Evolutionary conservation across 1,140 invertebrate genomes (phyloP).

Genomic region (Bombus consobrinus): DNA sequence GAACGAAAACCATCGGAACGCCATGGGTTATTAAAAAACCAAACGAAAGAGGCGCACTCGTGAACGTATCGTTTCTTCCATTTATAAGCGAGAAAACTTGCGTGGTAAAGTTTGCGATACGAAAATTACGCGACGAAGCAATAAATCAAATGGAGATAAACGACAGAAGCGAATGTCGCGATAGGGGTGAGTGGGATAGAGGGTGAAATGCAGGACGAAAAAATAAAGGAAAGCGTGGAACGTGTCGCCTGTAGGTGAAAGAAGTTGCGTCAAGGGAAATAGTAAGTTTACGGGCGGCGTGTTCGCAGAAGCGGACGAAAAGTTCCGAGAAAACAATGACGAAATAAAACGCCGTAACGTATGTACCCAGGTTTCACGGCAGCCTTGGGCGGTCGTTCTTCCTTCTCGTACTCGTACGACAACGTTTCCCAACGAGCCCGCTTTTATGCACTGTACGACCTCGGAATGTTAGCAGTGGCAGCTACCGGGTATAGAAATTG

Average conservation of each 20-base stretch:
- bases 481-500: constrained; percentile 29
- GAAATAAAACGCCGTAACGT: constrained; percentile 63
- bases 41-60: too few species aligned
- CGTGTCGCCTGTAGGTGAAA: constrained; percentile 49
- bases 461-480: constrained; percentile 32
- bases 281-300: constrained; percentile 56
- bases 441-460: constrained; percentile 56
- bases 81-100: neutral
- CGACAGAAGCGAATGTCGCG: too few species aligned
- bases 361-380: constrained; percentile 50
- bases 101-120: neutral
- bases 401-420: neutral
- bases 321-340: constrained; percentile 66
- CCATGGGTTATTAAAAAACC: too few species aligned
- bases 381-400: constrained; percentile 40
- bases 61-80: neutral
- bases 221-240: constrained; percentile 11
- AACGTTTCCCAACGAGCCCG: constrained; percentile 56
- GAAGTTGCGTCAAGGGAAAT: constrained; percentile 54
- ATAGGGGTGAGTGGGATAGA: too few species aligned
- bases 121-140: neutral
- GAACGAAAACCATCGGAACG: neutral
- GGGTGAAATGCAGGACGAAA: neutral
- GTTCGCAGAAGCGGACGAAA: constrained; percentile 52
- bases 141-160: constrained; percentile 7